Evolutionary conservation across 2,113 vertebrate species (phyloP), one percentile per base, ranked within the genome.

Genomic region (Capreolus pygargus): DNA sequence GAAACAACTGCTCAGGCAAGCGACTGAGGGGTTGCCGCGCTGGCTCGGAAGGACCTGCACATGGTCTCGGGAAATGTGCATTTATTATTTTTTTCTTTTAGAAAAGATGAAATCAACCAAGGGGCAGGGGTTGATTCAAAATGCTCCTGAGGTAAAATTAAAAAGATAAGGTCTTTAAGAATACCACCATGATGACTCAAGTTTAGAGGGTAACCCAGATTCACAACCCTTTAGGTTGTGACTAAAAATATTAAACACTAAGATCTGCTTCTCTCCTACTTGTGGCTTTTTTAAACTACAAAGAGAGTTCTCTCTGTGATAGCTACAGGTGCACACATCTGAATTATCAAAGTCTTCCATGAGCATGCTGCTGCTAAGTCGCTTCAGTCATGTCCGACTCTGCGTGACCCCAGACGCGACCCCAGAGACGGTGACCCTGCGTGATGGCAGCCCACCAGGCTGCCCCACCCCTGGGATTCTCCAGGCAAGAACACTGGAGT

Each of bases 81-180:
- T 28, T 60, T 86, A 19, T 25, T 21, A 17, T 12, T 47, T 86
- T 86, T 89, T 54, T 58, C 58, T 91, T 92, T 81, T 60, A 33
- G 58, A 78, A 86, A 96, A 97, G 55, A 97, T 87, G 21, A 94
- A 60, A 81, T 58, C 55, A 89, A 57, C 50, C 12, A 13, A 30
- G 78, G 28, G 9, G 5, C 0, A 1, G 78, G 9, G 9, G 45
- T 6, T 50, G n/a, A 17, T 96, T 82, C 86, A 45, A 83, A 95
- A 93, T 67, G 47, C 8, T 61, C 28, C 82, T 74, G 7, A 74
- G 57, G 13, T 89, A 33, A 93, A 96, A 82, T 13, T 93, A 54
- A 64, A 96, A 96, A 57, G 21, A 50, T 19, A 81, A 70, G 9
- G 50, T 39, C 30, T 95, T 97, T 55, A 60, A 83, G 91, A 94